Conservation (phyloP, 92 coral and sea anemone species). For the Meandrina meandrites region DNA sequence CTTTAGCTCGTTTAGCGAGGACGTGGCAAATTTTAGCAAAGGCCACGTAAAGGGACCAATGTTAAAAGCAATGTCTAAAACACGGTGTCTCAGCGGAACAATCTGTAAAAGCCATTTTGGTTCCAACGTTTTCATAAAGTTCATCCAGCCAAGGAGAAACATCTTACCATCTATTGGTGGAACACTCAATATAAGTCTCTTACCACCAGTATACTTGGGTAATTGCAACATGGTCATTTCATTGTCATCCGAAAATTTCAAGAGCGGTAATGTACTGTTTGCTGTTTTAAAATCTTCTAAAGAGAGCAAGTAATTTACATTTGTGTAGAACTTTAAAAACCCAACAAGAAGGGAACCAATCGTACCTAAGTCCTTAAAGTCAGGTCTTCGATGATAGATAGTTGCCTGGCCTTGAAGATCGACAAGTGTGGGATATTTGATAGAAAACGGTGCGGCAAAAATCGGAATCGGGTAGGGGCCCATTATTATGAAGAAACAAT, state of each 20-base stretch:
- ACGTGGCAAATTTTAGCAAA: slow-evolving; percentile 58
- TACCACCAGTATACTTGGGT: slow-evolving; percentile 44
- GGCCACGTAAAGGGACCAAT: slow-evolving; percentile 53
- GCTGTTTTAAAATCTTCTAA: slow-evolving; percentile 53
- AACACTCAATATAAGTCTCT: slow-evolving; percentile 25
- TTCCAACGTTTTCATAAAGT: slow-evolving; percentile 59
- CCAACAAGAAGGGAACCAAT: slow-evolving; percentile 49
- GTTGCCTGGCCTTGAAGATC: slow-evolving; percentile 48
- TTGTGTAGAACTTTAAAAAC: slow-evolving; percentile 53
- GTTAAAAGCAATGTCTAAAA: slow-evolving; percentile 43
- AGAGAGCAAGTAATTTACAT: slow-evolving; percentile 50
- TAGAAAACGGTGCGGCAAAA: slow-evolving; percentile 64
- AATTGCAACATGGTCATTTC: slow-evolving; percentile 48
- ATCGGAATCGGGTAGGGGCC: slow-evolving; percentile 63
- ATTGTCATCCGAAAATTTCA: slow-evolving; percentile 41
- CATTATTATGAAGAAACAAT: slow-evolving; percentile 62
- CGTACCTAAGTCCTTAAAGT: slow-evolving; percentile 39
- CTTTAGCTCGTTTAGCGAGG: slow-evolving; percentile 58
- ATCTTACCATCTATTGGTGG: slow-evolving; percentile 58
- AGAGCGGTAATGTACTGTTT: slow-evolving; percentile 49
- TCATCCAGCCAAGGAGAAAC: slow-evolving; percentile 69
- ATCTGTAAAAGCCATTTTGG: slow-evolving; percentile 56
- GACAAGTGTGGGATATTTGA: slow-evolving; percentile 45
- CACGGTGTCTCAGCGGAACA: slow-evolving; percentile 54
- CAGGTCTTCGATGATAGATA: slow-evolving; percentile 62